These are phyloP conservation scores for Pecten maximus DNA, from an alignment of 2,888 invertebrate genomes.

Conservation along the genomic window DNA sequence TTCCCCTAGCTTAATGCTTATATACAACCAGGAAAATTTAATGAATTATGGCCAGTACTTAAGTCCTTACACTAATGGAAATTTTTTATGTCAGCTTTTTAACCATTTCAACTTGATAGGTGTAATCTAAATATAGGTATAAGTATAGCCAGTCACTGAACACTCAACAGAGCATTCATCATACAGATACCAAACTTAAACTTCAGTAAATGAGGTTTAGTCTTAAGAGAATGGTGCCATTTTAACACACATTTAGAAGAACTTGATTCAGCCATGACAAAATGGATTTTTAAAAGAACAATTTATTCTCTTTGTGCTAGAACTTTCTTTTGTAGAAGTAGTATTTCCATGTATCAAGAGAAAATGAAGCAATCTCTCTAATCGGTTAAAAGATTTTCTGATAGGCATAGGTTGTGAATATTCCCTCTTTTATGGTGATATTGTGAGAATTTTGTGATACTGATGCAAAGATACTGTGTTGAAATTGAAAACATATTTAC, in stretches of 20 bases:
- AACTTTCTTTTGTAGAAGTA: too few relatives aligned
- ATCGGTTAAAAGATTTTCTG: background rate
- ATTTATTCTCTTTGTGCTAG: too few relatives aligned
- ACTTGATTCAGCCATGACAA: background rate
- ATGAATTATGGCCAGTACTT: background rate
- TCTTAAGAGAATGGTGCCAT: too few relatives aligned
- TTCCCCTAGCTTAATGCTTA: background rate
- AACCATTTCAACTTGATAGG: background rate
- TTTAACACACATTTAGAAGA: background rate
- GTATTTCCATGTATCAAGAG: too few relatives aligned
- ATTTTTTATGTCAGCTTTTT: background rate
- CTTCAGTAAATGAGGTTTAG: too few relatives aligned
- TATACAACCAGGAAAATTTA: background rate
- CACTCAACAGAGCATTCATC: background rate
- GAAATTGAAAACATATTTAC: background rate
- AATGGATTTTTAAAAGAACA: background rate
- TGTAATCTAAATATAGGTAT: background rate
- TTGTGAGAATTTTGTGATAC: background rate
- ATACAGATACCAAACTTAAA: background rate
- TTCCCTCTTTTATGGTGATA: background rate
- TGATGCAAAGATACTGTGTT: background rate
- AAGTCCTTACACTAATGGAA: background rate
- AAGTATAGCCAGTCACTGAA: too few relatives aligned
- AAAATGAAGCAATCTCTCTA: too few relatives aligned
- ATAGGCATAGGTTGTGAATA: background rate